Conservation (phyloP, 2,113 vertebrate species). For the Microtus ochrogaster region DNA sequence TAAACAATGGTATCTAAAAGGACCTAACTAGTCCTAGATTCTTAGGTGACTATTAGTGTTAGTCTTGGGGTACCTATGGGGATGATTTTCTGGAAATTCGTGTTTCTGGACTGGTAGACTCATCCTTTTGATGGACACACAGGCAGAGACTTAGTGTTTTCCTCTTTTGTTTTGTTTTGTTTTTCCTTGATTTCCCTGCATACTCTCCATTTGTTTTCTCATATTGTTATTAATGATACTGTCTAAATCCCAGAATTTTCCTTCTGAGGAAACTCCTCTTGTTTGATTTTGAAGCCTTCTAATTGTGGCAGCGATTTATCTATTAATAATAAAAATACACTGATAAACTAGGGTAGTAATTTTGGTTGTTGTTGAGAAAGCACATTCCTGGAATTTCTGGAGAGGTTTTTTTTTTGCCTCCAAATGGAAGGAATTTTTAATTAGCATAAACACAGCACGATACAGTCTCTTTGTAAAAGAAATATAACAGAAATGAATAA, state of each 20-base stretch:
- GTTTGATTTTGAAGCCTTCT: background rate
- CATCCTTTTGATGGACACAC: background rate
- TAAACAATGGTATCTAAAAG: background rate
- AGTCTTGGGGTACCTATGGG: background rate
- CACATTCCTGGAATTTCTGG: constrained; percentile 22
- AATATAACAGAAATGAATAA: constrained; percentile 40
- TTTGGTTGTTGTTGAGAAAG: constrained; percentile 12
- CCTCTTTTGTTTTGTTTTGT: background rate
- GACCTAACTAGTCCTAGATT: accelerated
- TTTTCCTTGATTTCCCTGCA: constrained; percentile 25
- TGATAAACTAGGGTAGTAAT: constrained; percentile 40
- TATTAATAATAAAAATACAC: constrained; percentile 29
- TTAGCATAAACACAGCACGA: constrained; percentile 55
- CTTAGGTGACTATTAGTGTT: background rate
- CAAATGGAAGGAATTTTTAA: constrained; percentile 43
- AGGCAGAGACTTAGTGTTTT: background rate
- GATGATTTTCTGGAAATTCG: background rate
- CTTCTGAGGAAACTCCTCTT: constrained; percentile 29
- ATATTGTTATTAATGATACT: constrained; percentile 46
- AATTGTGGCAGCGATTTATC: constrained; percentile 47
- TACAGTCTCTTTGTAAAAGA: background rate
- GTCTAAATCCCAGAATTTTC: constrained; percentile 27
- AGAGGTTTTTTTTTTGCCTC: background rate
- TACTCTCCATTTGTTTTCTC: background rate
- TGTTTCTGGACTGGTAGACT: background rate